phyloP scores from a whole-genome alignment of 2,888 invertebrate species.

The Trichacis sp. region DNA sequence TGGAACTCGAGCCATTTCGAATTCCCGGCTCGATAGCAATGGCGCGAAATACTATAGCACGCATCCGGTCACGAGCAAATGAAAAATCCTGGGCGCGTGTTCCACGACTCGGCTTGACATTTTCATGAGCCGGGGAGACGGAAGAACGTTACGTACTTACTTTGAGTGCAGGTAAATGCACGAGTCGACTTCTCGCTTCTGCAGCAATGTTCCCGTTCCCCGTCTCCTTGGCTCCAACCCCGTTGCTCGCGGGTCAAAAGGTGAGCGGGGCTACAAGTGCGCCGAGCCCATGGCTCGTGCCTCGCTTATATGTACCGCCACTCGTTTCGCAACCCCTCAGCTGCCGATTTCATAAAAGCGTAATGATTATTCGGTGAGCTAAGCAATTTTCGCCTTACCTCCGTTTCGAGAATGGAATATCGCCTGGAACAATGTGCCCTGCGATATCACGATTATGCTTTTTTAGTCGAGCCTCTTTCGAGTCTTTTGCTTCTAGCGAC shows the following conservation, averaged over 20 bases:
- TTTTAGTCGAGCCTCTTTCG: too few species aligned
- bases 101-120: conserved; percentile 22
- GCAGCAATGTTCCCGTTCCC: conserved; percentile 16
- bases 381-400: conserved; percentile 47
- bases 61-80: conserved; percentile 5
- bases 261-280: conserved; percentile 48
- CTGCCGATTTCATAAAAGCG: conserved; percentile 49
- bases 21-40: neutral
- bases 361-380: conserved; percentile 43
- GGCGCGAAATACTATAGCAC: neutral
- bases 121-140: conserved; percentile 11
- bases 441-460: too few species aligned
- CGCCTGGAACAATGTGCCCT: neutral
- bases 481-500: too few species aligned
- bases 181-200: conserved; percentile 39
- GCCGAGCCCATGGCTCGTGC: conserved; percentile 24
- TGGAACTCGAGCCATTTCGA: too few species aligned
- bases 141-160: conserved; percentile 33
- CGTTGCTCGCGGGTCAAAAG: conserved; percentile 53
- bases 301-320: conserved; percentile 21
- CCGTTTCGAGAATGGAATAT: conserved; percentile 49
- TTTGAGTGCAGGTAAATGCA: conserved; percentile 44
- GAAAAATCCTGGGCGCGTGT: conserved; percentile 14
- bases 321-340: conserved; percentile 31
- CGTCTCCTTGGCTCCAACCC: neutral